A percentile compares a stretch with the other conserved stretches of the same genome.
Evolutionary conservation across 2,113 vertebrate genomes (phyloP).

Genomic region (Erinaceus europaeus): DNA sequence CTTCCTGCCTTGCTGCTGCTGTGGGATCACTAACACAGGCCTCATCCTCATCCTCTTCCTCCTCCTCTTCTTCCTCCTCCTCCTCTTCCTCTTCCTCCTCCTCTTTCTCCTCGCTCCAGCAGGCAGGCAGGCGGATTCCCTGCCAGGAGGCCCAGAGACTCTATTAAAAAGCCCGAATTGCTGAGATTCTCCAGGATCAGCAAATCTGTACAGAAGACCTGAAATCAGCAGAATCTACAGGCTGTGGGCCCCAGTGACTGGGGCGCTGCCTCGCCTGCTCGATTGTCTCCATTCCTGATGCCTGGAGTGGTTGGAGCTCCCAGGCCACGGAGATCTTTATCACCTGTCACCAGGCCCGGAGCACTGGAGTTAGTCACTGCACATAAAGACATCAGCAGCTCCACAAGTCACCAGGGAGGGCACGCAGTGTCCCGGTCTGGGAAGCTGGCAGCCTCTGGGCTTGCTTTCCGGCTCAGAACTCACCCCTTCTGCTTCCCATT

Average conservation of each 20-base stretch:
- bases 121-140: not conserved
- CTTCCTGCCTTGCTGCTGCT: too few species aligned
- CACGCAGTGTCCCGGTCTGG: not conserved
- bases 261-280: not conserved
- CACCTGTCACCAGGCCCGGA: not conserved
- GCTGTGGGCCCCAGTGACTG: not conserved
- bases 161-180: slow-evolving; percentile 14
- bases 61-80: too few species aligned
- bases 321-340: slow-evolving; percentile 37
- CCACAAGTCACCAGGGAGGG: accelerated
- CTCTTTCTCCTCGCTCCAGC: not conserved
- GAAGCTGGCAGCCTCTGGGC: not conserved
- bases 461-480: too few species aligned
- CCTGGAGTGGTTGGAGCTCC: not conserved
- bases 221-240: slow-evolving; percentile 46
- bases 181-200: slow-evolving; percentile 51
- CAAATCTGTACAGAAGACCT: slow-evolving; percentile 50
- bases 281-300: not conserved
- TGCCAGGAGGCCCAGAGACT: not conserved
- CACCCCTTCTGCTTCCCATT: too few species aligned
- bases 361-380: accelerated
- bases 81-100: accelerated
- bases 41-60: too few species aligned
- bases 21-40: too few species aligned
- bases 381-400: not conserved